Percentiles rank a stretch among this genome's conserved stretches.
Evolutionary conservation across 2,888 invertebrate genomes (phyloP).

Genomic region (Sarcophaga rosellei): DNA sequence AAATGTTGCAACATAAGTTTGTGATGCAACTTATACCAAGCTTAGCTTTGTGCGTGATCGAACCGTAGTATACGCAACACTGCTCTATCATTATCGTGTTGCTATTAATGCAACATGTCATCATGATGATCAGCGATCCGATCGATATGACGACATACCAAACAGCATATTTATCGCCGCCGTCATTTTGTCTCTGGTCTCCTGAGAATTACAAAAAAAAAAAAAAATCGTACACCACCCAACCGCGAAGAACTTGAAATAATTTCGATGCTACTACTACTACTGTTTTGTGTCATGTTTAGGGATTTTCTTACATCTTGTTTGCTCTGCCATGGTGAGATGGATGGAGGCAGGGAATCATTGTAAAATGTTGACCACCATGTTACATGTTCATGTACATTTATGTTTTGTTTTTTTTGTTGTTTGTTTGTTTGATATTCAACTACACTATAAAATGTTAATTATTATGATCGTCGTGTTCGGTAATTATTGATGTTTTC

Average conservation of each 20-base stretch:
- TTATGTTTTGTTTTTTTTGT: neutral
- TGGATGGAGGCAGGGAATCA: neutral
- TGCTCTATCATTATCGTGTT: neutral
- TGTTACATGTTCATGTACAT: conserved; percentile 45
- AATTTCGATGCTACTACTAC: conserved; percentile 16
- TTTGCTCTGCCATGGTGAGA: neutral
- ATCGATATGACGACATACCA: conserved; percentile 52
- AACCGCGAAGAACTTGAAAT: conserved; percentile 27
- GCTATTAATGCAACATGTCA: neutral
- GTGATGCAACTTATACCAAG: neutral
- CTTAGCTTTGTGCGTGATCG: neutral
- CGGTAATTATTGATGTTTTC: conserved; percentile 59
- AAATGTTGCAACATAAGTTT: neutral
- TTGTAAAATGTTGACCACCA: conserved; percentile 46
- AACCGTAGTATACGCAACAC: neutral
- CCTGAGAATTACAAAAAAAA: conserved; percentile 35
- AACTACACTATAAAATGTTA: conserved; percentile 57
- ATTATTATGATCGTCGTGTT: conserved; percentile 64
- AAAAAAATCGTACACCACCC: neutral
- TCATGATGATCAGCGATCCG: conserved; percentile 41
- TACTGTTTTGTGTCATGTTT: conserved; percentile 26
- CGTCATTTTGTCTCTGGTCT: conserved; percentile 67
- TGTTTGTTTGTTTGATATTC: conserved; percentile 6
- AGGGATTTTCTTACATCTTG: neutral
- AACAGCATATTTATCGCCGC: conserved; percentile 65